These are phyloP conservation scores for Irena cyanogastra DNA, from an alignment of 2,113 vertebrate genomes.

Conservation along the genomic window DNA sequence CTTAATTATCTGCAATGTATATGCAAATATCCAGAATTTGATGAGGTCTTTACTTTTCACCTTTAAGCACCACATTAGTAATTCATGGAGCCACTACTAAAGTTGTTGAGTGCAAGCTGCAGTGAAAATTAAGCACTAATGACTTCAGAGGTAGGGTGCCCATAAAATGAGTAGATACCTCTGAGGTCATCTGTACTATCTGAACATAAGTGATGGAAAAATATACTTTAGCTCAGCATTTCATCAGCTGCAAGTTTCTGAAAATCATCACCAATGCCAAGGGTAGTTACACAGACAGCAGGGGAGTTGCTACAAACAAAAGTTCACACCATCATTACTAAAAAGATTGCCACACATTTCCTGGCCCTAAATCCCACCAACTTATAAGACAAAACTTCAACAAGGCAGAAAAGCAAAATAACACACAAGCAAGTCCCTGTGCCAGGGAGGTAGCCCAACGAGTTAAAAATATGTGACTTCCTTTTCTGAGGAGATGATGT, in stretches of 20 bases:
- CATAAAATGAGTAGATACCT: constrained; percentile 45
- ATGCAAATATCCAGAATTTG: constrained; percentile 63
- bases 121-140: constrained; percentile 61
- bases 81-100: constrained; percentile 59
- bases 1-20: constrained; percentile 62
- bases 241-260: constrained; percentile 9
- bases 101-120: constrained; percentile 4
- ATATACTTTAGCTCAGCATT: not conserved
- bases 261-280: not conserved
- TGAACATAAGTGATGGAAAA: constrained; percentile 41
- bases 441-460: fast-evolving
- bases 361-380: not conserved
- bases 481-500: not conserved
- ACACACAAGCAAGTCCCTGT: fast-evolving
- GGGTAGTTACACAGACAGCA: not conserved
- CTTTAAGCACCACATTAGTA: constrained; percentile 62
- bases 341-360: not conserved
- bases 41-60: constrained; percentile 70
- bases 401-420: not conserved
- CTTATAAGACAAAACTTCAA: not conserved
- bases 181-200: constrained; percentile 53
- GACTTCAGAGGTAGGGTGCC: constrained; percentile 51
- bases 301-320: not conserved
- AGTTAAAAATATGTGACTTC: not conserved
- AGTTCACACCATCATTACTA: not conserved